Conservation (phyloP, 2,113 vertebrate species). For the Vidua chalybeata region DNA sequence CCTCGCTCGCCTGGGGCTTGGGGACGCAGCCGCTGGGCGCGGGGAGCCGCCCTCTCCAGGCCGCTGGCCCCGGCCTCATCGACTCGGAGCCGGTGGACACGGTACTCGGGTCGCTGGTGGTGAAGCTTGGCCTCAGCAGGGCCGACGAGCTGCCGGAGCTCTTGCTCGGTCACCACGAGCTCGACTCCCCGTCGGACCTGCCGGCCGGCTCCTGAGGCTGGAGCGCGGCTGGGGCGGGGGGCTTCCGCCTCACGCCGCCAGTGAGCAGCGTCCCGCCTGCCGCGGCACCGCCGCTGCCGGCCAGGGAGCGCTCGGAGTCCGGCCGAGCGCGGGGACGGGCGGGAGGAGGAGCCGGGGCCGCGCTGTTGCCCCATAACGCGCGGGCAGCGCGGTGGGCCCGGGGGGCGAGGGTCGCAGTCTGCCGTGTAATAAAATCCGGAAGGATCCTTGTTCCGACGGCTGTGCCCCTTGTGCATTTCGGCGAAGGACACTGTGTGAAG, state of each 20-base stretch:
- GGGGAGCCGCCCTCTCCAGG: background rate
- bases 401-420: no score
- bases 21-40: background rate
- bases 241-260: background rate
- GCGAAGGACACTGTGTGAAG: background rate
- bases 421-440: background rate
- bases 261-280: no score
- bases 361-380: no score
- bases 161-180: slow-evolving; percentile 87
- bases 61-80: slow-evolving; percentile 59
- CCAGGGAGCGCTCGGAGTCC: rapidly evolving
- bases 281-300: background rate
- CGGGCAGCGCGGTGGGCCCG: no score
- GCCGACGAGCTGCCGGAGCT: slow-evolving; percentile 85
- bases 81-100: slow-evolving; percentile 83
- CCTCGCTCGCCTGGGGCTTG: slow-evolving; percentile 51
- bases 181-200: slow-evolving; percentile 81
- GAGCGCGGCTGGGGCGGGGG: no score
- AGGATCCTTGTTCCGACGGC: no score
- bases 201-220: slow-evolving; percentile 70
- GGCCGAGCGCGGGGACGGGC: background rate
- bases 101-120: slow-evolving; percentile 82
- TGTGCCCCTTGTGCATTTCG: background rate
- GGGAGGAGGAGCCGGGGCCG: no score
- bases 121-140: slow-evolving; percentile 83